These are phyloP conservation scores for Coecobrya sp. DNA, from an alignment of 2,888 invertebrate genomes.

Conservation along the genomic window DNA sequence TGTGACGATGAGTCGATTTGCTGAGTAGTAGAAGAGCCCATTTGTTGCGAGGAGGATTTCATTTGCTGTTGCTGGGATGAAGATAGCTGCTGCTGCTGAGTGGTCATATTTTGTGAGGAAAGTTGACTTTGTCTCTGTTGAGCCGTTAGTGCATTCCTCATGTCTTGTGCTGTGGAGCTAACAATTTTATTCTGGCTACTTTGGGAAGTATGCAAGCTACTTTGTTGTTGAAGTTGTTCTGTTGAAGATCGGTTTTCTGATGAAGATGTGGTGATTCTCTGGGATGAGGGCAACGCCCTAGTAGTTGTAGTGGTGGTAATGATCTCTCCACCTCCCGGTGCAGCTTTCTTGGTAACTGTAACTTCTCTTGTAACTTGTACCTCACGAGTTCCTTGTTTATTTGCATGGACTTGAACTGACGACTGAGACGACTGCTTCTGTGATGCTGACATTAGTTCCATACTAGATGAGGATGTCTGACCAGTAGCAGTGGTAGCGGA, in stretches of 20 bases:
- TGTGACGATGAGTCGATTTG: constrained; percentile 38
- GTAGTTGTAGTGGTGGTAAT: constrained; percentile 80
- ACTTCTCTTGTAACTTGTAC: constrained; percentile 86
- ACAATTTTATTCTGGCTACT: constrained; percentile 34
- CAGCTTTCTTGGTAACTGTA: constrained; percentile 85
- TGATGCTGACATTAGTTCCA: constrained; percentile 39
- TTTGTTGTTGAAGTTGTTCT: constrained; percentile 50
- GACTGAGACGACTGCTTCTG: constrained; percentile 56
- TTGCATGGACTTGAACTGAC: constrained; percentile 87
- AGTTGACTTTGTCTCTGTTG: constrained; percentile 24
- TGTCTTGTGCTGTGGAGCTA: constrained; percentile 33
- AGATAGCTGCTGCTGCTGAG: constrained; percentile 29
- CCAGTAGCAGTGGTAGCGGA: neutral
- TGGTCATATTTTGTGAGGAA: constrained; percentile 39
- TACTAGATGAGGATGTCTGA: constrained; percentile 52
- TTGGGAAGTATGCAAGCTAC: neutral
- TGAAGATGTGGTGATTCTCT: constrained; percentile 4
- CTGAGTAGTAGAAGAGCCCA: constrained; percentile 40
- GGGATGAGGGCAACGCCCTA: constrained; percentile 27
- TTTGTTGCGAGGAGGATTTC: constrained; percentile 34
- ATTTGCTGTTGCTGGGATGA: constrained; percentile 33
- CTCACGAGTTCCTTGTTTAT: constrained; percentile 87
- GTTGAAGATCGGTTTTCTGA: constrained; percentile 7
- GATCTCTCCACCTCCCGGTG: constrained; percentile 75
- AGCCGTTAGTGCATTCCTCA: neutral